Evolutionary conservation across 2,888 invertebrate species (phyloP), one percentile per base, ranked within the genome.

Genomic region (Agonopterix heracliana): DNA sequence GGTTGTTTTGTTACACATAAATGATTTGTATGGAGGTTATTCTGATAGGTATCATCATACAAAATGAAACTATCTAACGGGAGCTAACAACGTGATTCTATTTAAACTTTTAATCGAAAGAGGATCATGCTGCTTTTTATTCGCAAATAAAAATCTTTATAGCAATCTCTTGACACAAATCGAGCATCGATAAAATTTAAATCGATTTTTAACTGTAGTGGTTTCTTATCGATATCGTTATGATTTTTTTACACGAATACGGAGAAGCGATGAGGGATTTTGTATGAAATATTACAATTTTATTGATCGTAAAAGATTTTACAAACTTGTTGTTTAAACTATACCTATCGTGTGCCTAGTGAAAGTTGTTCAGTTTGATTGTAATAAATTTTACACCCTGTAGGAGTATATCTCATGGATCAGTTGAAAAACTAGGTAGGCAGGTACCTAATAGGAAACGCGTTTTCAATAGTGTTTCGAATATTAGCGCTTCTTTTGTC

Each of bases 141-240:
- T 53, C 11, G 56, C 55, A 40, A 55, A 57, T 56, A 56, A 59
- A 54, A 45, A 46, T 53, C 26, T 57, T 56, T 55, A 59, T 48
- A 45, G 53, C 54, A 41, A 54, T 52, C 50, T 54, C 53, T 54
- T 54, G 57, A 56, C 56, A 59, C 55, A 47, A 55, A 55, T 57
- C 52, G 52, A 38, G 11, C 45, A 46, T 12, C 35, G 41, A 50
- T 45, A 48, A 52, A 47, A 51, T 51, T 52, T 48, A 44, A 54
- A 50, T 48, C 8, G 46, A 46, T 46, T 46, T 11, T 12, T 45
- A 26, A 9, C n/a, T 36, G 2, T 13, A 10, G 45, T 1, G 26
- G 8, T 26, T 26, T 26, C 26, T 26, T 26, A 40, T 9, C 9
- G n/a, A 38, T n/a, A 38, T 9, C 2, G 10, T 10, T 10, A n/a